Conservation (phyloP, 1,140 invertebrate genomes). For the Cydia strobilella region DNA sequence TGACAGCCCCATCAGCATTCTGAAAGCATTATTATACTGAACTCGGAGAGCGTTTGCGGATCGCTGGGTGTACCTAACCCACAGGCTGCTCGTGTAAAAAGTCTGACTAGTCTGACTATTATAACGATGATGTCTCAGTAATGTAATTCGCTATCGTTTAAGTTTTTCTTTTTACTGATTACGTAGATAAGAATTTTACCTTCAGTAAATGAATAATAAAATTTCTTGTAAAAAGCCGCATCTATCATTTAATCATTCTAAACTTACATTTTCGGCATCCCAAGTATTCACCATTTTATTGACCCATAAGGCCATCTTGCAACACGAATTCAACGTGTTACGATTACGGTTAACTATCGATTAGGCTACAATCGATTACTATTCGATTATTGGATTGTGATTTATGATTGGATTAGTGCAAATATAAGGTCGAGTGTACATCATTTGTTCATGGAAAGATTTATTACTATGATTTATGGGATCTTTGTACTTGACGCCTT, state of each 20-base stretch:
- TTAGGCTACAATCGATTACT: constrained; percentile 26
- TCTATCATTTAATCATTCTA: background rate
- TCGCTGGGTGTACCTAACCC: too few relatives aligned
- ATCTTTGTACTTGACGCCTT: background rate
- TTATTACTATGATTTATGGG: background rate
- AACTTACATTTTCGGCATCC: background rate
- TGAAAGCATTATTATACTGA: too few relatives aligned
- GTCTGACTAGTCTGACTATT: too few relatives aligned
- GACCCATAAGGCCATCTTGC: constrained; percentile 26
- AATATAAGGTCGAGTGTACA: constrained; percentile 22
- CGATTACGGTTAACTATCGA: constrained; percentile 27
- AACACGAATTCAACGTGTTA: constrained; percentile 19
- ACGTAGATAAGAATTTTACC: background rate
- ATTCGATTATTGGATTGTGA: constrained; percentile 30
- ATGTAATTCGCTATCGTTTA: background rate
- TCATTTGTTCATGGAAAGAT: constrained; percentile 11
- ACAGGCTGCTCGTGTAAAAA: too few relatives aligned
- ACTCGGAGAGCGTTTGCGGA: too few relatives aligned
- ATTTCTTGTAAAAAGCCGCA: background rate
- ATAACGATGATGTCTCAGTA: too few relatives aligned
- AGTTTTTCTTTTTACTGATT: background rate
- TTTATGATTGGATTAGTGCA: constrained; percentile 26
- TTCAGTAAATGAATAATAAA: background rate
- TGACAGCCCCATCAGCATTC: too few relatives aligned
- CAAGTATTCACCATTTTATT: constrained; percentile 2